phyloP scores from a whole-genome alignment of 1,140 invertebrate species.

The Nomia melanderi region DNA sequence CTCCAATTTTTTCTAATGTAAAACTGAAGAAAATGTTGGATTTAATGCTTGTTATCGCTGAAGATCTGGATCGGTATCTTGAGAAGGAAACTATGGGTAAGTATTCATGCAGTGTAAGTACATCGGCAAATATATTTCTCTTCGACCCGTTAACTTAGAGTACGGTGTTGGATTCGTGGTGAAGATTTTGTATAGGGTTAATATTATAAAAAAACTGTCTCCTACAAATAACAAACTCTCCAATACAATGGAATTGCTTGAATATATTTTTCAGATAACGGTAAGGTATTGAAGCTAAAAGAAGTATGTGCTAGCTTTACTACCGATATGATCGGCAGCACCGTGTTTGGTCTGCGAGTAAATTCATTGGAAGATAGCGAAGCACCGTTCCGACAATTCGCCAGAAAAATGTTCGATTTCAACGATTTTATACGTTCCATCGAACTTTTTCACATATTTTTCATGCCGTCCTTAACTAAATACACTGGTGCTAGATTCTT shows the following conservation, averaged over 20 bases:
- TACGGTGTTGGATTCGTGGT: too few relatives aligned
- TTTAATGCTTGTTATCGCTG: conserved; percentile 75
- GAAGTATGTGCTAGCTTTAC: conserved; percentile 80
- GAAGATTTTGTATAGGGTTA: too few relatives aligned
- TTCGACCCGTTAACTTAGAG: too few relatives aligned
- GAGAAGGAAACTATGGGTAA: conserved; percentile 12
- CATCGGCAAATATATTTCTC: too few relatives aligned
- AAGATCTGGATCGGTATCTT: conserved; percentile 71
- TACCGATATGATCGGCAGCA: conserved; percentile 83
- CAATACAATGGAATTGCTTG: too few relatives aligned
- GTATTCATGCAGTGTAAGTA: too few relatives aligned
- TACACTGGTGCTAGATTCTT: conserved; percentile 64
- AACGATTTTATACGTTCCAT: conserved; percentile 54
- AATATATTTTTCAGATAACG: background rate
- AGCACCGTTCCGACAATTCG: conserved; percentile 66
- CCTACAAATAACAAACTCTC: too few relatives aligned
- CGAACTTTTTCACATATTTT: conserved; percentile 73
- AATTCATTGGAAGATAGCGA: conserved; percentile 81
- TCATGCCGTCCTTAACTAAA: conserved; percentile 66
- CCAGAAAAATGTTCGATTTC: conserved; percentile 68
- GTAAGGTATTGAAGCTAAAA: conserved; percentile 71
- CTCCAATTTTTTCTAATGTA: conserved; percentile 76
- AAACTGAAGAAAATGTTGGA: conserved; percentile 78
- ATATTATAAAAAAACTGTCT: too few relatives aligned
- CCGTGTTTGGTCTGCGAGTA: conserved; percentile 83